A percentile compares a stretch with the other conserved stretches of the same genome.
phyloP scores from a whole-genome alignment of 1,140 invertebrate genomes.

The Drosophila obscura region DNA sequence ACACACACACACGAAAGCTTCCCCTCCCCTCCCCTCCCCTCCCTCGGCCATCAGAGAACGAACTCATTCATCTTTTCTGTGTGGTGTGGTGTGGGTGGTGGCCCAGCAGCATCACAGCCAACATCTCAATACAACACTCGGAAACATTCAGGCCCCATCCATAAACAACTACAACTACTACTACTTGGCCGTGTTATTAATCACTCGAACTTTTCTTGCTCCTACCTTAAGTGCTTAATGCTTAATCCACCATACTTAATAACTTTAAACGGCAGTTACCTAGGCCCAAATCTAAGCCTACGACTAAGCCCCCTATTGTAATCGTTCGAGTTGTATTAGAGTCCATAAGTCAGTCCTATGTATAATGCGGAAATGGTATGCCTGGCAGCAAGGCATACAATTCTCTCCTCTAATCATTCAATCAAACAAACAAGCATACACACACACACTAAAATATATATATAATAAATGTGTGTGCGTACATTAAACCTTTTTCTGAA shows the following conservation, averaged over 20 bases:
- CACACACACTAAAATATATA: background rate
- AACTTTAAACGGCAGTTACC: slow-evolving; percentile 32
- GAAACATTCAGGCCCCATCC: slow-evolving; percentile 5
- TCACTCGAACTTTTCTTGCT: slow-evolving; percentile 43
- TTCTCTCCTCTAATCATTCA: background rate
- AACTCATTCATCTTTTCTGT: slow-evolving; percentile 52
- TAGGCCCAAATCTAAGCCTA: background rate
- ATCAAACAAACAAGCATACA: background rate
- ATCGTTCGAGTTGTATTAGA: slow-evolving; percentile 39
- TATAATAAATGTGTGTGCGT: too few species aligned
- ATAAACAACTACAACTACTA: slow-evolving; percentile 12
- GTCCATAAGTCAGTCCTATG: slow-evolving; percentile 18
- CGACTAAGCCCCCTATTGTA: slow-evolving; percentile 1
- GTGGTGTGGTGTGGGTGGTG: background rate
- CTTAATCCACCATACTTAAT: slow-evolving; percentile 47
- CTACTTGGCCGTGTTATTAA: slow-evolving; percentile 21
- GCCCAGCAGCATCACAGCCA: slow-evolving; percentile 12
- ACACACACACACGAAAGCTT: slow-evolving; percentile 7
- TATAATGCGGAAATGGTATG: background rate
- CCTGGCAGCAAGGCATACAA: background rate
- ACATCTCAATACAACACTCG: too few species aligned
- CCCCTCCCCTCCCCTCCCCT: too few species aligned
- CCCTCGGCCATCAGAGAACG: too few species aligned
- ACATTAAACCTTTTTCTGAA: too few species aligned
- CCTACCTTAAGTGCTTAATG: slow-evolving; percentile 56